Conservation (phyloP, 2,797 vertebrate genomes). For the Paedocypris micromegethes region DNA sequence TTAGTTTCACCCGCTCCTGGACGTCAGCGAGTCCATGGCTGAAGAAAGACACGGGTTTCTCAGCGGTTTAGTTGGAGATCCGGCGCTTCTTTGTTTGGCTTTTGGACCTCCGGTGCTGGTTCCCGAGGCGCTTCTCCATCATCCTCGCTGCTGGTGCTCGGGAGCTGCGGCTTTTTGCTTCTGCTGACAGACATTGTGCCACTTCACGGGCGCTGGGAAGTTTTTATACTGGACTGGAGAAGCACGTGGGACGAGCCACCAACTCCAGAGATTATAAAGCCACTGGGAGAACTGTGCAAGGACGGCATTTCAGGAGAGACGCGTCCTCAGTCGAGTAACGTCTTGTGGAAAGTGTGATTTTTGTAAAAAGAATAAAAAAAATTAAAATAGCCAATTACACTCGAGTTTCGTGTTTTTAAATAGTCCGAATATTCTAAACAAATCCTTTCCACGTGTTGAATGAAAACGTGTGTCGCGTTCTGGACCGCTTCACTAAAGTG, state of each 20-base stretch:
- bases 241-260: constrained; percentile 67
- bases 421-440: too few species aligned
- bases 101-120: constrained; percentile 45
- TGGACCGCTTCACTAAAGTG: too few species aligned
- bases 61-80: constrained; percentile 38
- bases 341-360: too few species aligned
- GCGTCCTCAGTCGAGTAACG: too few species aligned
- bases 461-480: too few species aligned
- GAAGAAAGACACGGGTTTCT: constrained; percentile 22
- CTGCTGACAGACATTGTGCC: constrained; percentile 66
- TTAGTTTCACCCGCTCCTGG: constrained; percentile 29
- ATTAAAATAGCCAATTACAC: too few species aligned
- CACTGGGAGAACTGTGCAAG: constrained; percentile 6
- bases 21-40: constrained; percentile 46
- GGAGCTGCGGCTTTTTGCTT: constrained; percentile 57
- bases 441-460: too few species aligned
- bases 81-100: constrained; percentile 30
- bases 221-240: constrained; percentile 67
- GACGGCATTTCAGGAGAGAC: not conserved
- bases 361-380: too few species aligned
- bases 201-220: constrained; percentile 60
- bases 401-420: too few species aligned
- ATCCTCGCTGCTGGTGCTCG: constrained; percentile 53
- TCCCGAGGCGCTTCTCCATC: constrained; percentile 48
- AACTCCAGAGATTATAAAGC: constrained; percentile 46